Base-by-base conservation (phyloP, 2,888 invertebrate genomes). In the Amphipoea oculea region DNA sequence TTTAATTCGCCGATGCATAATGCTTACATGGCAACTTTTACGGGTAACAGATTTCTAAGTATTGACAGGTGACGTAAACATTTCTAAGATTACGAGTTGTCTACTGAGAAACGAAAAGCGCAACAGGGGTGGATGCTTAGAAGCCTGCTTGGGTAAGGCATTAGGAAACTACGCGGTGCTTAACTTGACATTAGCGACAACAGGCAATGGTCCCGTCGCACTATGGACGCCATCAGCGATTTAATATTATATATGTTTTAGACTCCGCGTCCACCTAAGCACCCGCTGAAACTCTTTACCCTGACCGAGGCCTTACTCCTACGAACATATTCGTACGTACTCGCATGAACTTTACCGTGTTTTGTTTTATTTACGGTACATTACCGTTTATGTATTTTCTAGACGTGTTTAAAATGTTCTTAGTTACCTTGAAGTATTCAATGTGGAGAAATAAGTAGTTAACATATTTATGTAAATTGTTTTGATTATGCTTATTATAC, bases 361-460 rank as follows among this genome's bases (percentile, higher is more conserved):
- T 67, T 78, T 48, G 69, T 71, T 77, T 57, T 71, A 54, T 48
- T 48, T 67, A 54, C 23, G n/a, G 14, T 71, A 62, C 70, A 67
- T 81, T 81, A 69, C 51, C 9, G 57, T 83, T 68, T 83, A 78
- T 69, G 40, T 36, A 57, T 60, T 78, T 42, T 42, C 29, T 45
- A 60, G 40, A 48, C 40, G 42, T 67, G 42, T 66, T 83, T 62
- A 68, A 72, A 85, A 69, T 63, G 40, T 57, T 73, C 20, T 70
- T 65, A 65, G 54, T 68, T 72, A 65, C 40, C 36, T 83, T 69
- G 23, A 40, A 83, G 29, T 65, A 60, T 12, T 29, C 51, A 65
- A n/a, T 29, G 11, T 66, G 11, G 65, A 70, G 17, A 83, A 29
- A 82, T 17, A 54, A 60, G 36, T n/a, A 60, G 66, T 20, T 82